A percentile compares a stretch with the other conserved stretches of the same genome.
These are phyloP conservation scores for Nemurella pictetii DNA, from an alignment of 2,888 invertebrate species.

Conservation along the genomic window DNA sequence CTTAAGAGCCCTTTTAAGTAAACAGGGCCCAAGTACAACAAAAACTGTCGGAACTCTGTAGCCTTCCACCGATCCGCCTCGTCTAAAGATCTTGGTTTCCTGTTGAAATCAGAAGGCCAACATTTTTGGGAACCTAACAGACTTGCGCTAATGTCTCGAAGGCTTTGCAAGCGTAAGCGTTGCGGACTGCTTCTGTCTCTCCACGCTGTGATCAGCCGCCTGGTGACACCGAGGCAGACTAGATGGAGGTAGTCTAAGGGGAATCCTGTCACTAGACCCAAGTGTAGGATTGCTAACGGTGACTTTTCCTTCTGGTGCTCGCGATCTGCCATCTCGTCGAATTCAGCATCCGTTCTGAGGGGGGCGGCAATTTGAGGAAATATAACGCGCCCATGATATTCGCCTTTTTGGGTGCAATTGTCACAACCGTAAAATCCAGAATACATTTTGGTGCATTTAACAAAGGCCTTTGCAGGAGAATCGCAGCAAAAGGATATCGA, in stretches of 20 bases:
- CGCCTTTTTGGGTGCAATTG: too few species aligned
- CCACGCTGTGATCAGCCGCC: too few species aligned
- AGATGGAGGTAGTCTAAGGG: neutral
- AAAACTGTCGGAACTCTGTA: conserved; percentile 46
- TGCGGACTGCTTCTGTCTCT: too few species aligned
- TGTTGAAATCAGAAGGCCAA: conserved; percentile 43
- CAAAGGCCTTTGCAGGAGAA: too few species aligned
- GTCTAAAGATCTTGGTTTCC: conserved; percentile 45
- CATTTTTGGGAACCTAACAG: neutral
- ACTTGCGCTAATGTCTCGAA: neutral
- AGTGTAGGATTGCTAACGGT: too few species aligned
- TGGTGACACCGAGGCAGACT: neutral
- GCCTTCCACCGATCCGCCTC: conserved; percentile 47
- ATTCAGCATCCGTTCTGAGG: neutral
- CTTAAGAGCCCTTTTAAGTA: conserved; percentile 42
- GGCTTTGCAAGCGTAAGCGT: too few species aligned
- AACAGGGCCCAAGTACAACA: conserved; percentile 46
- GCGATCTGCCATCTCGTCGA: too few species aligned
- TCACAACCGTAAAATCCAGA: neutral
- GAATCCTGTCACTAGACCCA: too few species aligned
- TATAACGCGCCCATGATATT: neutral
- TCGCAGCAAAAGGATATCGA: too few species aligned
- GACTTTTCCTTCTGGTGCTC: too few species aligned
- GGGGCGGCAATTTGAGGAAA: conserved; percentile 2
- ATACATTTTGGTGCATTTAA: neutral